Conservation (phyloP, 1,140 invertebrate genomes). For the Brachionus sp. region DNA sequence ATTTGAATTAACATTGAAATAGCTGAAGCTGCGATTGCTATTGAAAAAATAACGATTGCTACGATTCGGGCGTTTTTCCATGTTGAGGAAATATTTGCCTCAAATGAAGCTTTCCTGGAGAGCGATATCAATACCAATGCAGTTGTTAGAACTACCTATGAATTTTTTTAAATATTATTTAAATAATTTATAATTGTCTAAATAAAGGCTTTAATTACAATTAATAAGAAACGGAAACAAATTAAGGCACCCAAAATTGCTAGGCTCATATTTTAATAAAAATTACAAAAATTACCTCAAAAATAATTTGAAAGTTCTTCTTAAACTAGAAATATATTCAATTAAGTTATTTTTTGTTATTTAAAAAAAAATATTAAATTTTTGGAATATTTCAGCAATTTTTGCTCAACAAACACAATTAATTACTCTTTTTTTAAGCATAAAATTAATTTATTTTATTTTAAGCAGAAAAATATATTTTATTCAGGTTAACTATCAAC, state of each 20-base stretch:
- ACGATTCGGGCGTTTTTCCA: neutral
- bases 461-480: neutral
- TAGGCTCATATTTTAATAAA: neutral
- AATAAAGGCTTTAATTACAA: neutral
- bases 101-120: neutral
- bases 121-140: neutral
- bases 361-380: neutral
- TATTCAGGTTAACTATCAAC: neutral
- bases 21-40: neutral
- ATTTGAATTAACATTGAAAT: neutral
- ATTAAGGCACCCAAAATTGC: slow-evolving; percentile 1
- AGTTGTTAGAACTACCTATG: neutral
- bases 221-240: neutral
- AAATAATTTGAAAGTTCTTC: neutral
- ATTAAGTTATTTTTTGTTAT: neutral
- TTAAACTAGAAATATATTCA: neutral
- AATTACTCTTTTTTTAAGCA: neutral
- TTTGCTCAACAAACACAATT: neutral
- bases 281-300: too few relatives aligned
- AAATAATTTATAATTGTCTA: neutral
- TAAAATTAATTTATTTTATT: neutral
- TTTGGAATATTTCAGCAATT: neutral
- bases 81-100: neutral
- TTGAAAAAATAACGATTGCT: neutral
- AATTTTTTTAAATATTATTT: neutral